phyloP scores from a whole-genome alignment of 2,113 vertebrate genomes.

The Elgaria multicarinata region DNA sequence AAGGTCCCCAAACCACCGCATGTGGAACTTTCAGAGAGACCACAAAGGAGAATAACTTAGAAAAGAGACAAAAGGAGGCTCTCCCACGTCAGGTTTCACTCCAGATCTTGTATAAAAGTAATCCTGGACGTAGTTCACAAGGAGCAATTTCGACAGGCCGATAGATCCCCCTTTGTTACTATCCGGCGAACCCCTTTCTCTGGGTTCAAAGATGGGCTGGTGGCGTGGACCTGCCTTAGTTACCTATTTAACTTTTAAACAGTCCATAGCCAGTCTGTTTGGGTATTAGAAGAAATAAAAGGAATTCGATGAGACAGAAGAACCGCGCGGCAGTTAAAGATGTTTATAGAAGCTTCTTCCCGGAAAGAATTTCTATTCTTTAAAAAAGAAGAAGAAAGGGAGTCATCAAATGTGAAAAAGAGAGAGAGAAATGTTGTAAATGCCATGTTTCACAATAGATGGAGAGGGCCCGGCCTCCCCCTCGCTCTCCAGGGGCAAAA shows the following conservation, averaged over 20 bases:
- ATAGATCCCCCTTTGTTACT: conserved; percentile 10
- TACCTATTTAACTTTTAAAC: conserved; percentile 53
- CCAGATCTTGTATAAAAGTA: conserved; percentile 32
- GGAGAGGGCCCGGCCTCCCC: fast-evolving
- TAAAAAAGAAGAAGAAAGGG: background rate
- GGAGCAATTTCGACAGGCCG: conserved; percentile 19
- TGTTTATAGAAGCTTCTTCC: background rate
- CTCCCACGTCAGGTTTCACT: background rate
- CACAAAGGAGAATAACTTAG: background rate
- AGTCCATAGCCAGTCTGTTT: conserved; percentile 32
- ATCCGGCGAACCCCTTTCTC: conserved; percentile 29
- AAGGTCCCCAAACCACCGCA: background rate
- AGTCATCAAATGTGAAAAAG: background rate
- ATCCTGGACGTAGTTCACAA: conserved; percentile 23
- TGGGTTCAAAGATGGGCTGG: background rate
- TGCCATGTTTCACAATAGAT: background rate
- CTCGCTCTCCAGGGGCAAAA: background rate
- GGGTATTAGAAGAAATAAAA: background rate
- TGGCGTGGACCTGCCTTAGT: conserved; percentile 28
- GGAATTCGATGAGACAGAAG: background rate
- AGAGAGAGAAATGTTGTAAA: background rate
- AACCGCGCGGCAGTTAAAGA: background rate
- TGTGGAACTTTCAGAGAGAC: too few species aligned
- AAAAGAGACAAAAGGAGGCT: background rate
- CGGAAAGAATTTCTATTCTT: background rate